These are phyloP conservation scores for Mesocricetus auratus DNA, from an alignment of 2,113 vertebrate species.

Conservation along the genomic window DNA sequence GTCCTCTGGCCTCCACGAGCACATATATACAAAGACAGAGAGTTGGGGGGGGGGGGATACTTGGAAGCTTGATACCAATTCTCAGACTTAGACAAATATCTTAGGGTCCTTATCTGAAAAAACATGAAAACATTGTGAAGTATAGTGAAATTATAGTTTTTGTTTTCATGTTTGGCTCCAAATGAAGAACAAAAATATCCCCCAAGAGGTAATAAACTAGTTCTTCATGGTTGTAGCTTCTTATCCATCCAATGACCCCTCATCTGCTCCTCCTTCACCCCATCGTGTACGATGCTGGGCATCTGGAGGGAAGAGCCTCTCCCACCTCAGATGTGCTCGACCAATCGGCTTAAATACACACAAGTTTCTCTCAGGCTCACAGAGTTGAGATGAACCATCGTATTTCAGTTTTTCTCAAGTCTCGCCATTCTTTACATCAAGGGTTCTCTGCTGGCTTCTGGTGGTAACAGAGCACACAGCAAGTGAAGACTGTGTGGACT, in stretches of 20 bases:
- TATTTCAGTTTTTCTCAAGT: not conserved
- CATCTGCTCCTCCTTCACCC: not conserved
- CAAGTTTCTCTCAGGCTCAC: not conserved
- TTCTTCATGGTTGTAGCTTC: conserved; percentile 21
- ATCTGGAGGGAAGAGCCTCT: not conserved
- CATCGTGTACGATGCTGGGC: not conserved
- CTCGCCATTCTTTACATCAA: not conserved
- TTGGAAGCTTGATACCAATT: not conserved
- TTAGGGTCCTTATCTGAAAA: not conserved
- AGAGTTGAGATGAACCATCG: not conserved
- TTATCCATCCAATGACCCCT: not conserved
- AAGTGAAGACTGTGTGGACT: no score
- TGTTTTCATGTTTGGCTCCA: not conserved
- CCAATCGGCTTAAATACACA: not conserved
- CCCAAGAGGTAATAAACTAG: not conserved
- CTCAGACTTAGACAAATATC: not conserved
- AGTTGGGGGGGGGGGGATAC: not conserved
- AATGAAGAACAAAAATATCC: conserved; percentile 10
- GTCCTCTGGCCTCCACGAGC: no score
- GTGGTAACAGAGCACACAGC: not conserved
- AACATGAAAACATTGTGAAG: not conserved
- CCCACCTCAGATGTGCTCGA: not conserved
- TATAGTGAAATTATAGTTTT: not conserved
- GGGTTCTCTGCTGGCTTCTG: not conserved
- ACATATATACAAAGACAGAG: not conserved